Base-by-base conservation (phyloP, 2,888 invertebrate species). In the Flexamia atlantica region DNA sequence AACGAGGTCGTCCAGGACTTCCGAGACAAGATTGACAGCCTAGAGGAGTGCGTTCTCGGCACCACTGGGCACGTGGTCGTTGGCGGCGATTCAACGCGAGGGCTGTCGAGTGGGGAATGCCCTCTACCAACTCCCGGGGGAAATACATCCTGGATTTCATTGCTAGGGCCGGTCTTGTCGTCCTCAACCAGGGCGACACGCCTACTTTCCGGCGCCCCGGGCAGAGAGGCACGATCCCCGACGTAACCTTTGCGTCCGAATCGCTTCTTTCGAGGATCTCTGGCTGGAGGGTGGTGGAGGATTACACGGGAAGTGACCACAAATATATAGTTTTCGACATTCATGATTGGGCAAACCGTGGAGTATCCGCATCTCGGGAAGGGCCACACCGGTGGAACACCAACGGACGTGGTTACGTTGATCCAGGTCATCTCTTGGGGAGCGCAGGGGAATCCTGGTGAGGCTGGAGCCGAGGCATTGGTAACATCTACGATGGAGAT, bases 41-140 rank as follows among this genome's bases (percentile, higher is more conserved):
- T 53, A 10, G 53, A 53, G 20, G 53, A 53, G 53, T 23, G 53
- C 53, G 53, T 53, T 7, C 20, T 53, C 53, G 53, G 20, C 20
- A 53, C 53, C 53, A 53, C 53, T 53, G 53, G 23, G 20, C 53
- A 53, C 53, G 20, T 23, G 20, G 53, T 53, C 20, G 20, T 53
- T 23, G 20, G 53, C 7, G 84, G 84, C 17, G 86, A 86, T 57
- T 86, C 50, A 87, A 87, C 70, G 53, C 53, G 2, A 86, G 83
- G 50, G 86, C 87, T n/a, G 46, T 84, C 76, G 85, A 87, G 82
- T 88, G 87, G 87, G 87, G 87, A 14, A 87, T 87, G 85, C 84
- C 85, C 23, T 9, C 14, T n/a, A 84, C 87, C n/a, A 85, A 88
- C 83, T 80, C 64, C 74, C 85, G 87, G 80, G 87, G 87, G 72